Conservation (phyloP, 1,140 invertebrate species). For the Triops cancriformis region DNA sequence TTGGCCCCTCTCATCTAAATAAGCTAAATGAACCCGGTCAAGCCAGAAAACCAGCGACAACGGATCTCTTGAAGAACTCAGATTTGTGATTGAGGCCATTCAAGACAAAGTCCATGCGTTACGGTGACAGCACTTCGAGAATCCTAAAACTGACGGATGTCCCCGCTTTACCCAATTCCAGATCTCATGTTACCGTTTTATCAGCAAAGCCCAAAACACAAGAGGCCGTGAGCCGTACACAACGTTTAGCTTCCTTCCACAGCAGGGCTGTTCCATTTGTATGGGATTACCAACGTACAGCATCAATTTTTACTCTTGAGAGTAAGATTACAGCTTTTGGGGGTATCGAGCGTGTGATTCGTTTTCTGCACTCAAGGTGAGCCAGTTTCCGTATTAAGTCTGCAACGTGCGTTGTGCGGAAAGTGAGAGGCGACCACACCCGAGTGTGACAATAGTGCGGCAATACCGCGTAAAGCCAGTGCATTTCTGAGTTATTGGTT, state of each 20-base stretch:
- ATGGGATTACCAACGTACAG: too few species aligned
- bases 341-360: neutral
- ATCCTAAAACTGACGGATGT: neutral
- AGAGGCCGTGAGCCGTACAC: neutral
- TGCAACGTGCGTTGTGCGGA: neutral
- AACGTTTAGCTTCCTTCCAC: neutral
- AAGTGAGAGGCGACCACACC: neutral
- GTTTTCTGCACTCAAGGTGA: neutral
- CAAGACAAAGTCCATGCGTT: neutral
- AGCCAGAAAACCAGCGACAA: too few species aligned
- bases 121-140: neutral
- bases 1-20: too few species aligned
- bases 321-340: neutral
- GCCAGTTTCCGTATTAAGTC: neutral
- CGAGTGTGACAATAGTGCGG: neutral
- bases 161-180: neutral
- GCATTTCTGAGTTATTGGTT: neutral
- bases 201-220: neutral
- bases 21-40: too few species aligned
- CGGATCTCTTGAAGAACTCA: too few species aligned
- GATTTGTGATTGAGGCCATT: neutral
- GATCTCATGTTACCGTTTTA: neutral
- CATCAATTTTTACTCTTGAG: neutral
- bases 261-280: neutral
- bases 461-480: neutral